Base-by-base conservation (phyloP, 1,140 invertebrate species). In the Zaprionus gabonicus region DNA sequence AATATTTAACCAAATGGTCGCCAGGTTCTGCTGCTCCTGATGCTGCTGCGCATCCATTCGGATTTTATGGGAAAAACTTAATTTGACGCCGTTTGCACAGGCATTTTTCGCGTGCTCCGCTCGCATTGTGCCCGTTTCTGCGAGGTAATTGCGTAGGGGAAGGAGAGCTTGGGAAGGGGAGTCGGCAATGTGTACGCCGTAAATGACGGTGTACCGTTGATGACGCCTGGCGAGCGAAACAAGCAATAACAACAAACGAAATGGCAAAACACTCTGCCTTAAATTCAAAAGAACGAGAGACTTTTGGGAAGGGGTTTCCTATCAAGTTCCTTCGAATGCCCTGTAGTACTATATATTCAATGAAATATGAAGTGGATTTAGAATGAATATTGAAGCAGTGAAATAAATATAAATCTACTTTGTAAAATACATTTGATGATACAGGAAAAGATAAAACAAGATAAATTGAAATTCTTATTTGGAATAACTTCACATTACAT, bases 1-100 rank as follows among this genome's bases (percentile, higher is more conserved):
- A 87, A 88, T 87, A 87, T 87, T 88, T 84, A 87, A 71, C 78
- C 71, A 88, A 87, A 88, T 88, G 81, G 80, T 73, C 73, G 72
- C 68, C 79, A 76, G 64, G 58, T 71, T 75, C 25, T 49, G 38
- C 13, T n/a, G 9, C 9, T 71, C 27, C 46, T 63, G 76, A 13
- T n/a, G 38, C n/a, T 41, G 36, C 38, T 57, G 13, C 9, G 25
- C 62, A 82, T 72, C 77, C 83, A 83, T 88, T 84, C 56, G 58
- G 67, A 88, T 76, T 83, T 76, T 87, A 86, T 87, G 84, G 66
- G 46, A 62, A 82, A 88, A 87, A 88, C 78, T 84, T 88, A 87
- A 87, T 84, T 87, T 87, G 81, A 82, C 71, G 84, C 81, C 68
- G 57, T 88, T 88, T 84, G 73, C 80, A 82, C 83, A 83, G 74